Evolutionary conservation across 2,888 invertebrate species (phyloP).

Genomic region (Thymelicus acteon): DNA sequence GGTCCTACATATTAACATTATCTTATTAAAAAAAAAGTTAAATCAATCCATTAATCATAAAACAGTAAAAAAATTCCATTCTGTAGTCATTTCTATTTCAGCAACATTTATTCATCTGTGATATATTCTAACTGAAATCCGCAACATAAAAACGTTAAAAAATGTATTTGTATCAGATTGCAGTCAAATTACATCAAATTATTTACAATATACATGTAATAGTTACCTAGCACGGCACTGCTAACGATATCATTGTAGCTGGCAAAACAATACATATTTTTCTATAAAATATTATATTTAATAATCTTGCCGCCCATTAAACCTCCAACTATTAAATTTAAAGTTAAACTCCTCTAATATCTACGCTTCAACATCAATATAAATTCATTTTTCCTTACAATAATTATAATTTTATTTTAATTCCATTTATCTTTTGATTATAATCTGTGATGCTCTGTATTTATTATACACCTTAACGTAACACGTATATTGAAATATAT

Average conservation of each 20-base stretch:
- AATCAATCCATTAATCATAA: slow-evolving; percentile 18
- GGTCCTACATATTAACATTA: slow-evolving; percentile 14
- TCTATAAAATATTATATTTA: not conserved
- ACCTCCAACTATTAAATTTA: slow-evolving; percentile 13
- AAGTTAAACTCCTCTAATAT: slow-evolving; percentile 29
- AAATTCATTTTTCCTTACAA: slow-evolving; percentile 36
- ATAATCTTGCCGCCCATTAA: not conserved
- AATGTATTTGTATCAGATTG: slow-evolving; percentile 1
- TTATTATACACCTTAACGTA: slow-evolving; percentile 13
- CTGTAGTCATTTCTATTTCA: slow-evolving; percentile 24
- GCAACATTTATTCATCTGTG: slow-evolving; percentile 15
- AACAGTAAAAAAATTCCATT: slow-evolving; percentile 31
- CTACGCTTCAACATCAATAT: slow-evolving; percentile 36
- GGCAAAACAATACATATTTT: slow-evolving; percentile 18
- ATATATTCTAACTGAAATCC: slow-evolving; percentile 25
- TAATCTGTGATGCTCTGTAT: slow-evolving; percentile 13
- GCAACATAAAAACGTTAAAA: slow-evolving; percentile 18
- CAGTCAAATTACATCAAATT: slow-evolving; percentile 32
- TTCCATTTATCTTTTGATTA: slow-evolving; percentile 5
- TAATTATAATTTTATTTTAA: slow-evolving; percentile 20
- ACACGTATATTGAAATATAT: slow-evolving; percentile 7
- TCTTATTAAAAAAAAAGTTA: slow-evolving; percentile 9
- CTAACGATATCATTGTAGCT: slow-evolving; percentile 29
- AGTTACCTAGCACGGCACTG: slow-evolving; percentile 21
- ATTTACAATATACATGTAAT: slow-evolving; percentile 35